Evolutionary conservation across 92 coral and sea anemone species (phyloP).

Genomic region (Zoanthus sansibaricus): DNA sequence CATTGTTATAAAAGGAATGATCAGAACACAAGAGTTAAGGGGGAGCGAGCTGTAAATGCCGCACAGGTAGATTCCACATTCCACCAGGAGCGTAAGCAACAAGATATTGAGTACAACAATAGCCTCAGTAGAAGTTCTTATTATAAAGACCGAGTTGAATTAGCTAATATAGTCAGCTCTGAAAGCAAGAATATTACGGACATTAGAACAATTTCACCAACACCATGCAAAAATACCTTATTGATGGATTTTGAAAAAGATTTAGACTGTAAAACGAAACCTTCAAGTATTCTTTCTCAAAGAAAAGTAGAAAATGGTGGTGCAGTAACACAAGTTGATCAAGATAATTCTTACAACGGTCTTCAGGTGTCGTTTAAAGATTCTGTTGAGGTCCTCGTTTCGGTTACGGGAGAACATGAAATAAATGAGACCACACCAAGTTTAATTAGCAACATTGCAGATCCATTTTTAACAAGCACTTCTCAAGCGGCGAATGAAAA

Average conservation of each 20-base stretch:
- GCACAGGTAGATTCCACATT: background rate
- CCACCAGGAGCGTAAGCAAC: background rate
- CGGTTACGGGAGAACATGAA: background rate
- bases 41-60: background rate
- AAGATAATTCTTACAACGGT: background rate
- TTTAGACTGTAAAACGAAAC: background rate
- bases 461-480: background rate
- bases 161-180: background rate
- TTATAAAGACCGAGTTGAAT: background rate
- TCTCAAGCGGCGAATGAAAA: background rate
- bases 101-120: background rate
- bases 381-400: slow-evolving; percentile 21
- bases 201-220: background rate
- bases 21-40: background rate
- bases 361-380: slow-evolving; percentile 26
- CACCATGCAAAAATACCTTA: background rate
- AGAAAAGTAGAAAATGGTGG: background rate
- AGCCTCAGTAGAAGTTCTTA: background rate
- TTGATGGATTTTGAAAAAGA: background rate
- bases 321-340: background rate
- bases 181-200: background rate
- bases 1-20: background rate
- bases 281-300: background rate
- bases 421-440: too few relatives aligned
- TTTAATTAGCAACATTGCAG: background rate